These are phyloP conservation scores for Poeciliopsis turrubarensis DNA, from an alignment of 2,113 vertebrate species.

Conservation along the genomic window DNA sequence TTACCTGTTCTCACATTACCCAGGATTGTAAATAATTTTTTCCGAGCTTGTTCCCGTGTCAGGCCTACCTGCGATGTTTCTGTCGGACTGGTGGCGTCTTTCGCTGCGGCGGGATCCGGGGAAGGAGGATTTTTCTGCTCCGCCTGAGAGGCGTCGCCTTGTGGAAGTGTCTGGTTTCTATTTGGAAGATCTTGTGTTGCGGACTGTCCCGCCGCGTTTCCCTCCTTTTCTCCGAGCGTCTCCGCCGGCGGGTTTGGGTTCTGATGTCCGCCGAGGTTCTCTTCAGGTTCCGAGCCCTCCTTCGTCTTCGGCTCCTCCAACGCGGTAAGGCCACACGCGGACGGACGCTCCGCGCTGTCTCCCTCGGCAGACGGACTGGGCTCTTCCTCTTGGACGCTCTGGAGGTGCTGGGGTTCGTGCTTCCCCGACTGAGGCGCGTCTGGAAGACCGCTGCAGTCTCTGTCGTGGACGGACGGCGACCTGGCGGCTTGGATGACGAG, in stretches of 20 bases:
- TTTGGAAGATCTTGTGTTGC: conserved; percentile 68
- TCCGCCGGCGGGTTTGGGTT: conserved; percentile 79
- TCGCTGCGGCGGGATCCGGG: conserved; percentile 42
- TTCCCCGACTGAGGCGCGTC: conserved; percentile 81
- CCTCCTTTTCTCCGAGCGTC: conserved; percentile 67
- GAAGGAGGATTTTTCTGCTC: conserved; percentile 51
- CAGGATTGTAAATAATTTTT: too few species aligned
- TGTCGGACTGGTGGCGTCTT: conserved; percentile 37
- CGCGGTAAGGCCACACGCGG: conserved; percentile 76
- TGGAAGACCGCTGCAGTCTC: conserved; percentile 82
- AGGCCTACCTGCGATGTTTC: conserved; percentile 31
- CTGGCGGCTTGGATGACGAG: conserved; percentile 87
- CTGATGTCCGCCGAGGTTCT: conserved; percentile 59
- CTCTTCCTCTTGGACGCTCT: conserved; percentile 90
- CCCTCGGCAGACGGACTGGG: conserved; percentile 82
- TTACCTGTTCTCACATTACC: too few species aligned
- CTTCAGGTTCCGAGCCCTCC: conserved; percentile 74
- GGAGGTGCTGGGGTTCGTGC: conserved; percentile 84
- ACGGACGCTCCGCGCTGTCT: conserved; percentile 79
- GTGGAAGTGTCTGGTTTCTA: conserved; percentile 59
- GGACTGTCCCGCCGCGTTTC: conserved; percentile 61
- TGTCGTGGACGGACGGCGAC: conserved; percentile 88
- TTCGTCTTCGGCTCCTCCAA: conserved; percentile 75
- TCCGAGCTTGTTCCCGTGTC: too few species aligned
- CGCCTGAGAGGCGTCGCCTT: conserved; percentile 26